Percentiles rank a stretch among this genome's conserved stretches.
Evolutionary conservation across 2,888 invertebrate species (phyloP).

Genomic region (Luperina testacea): DNA sequence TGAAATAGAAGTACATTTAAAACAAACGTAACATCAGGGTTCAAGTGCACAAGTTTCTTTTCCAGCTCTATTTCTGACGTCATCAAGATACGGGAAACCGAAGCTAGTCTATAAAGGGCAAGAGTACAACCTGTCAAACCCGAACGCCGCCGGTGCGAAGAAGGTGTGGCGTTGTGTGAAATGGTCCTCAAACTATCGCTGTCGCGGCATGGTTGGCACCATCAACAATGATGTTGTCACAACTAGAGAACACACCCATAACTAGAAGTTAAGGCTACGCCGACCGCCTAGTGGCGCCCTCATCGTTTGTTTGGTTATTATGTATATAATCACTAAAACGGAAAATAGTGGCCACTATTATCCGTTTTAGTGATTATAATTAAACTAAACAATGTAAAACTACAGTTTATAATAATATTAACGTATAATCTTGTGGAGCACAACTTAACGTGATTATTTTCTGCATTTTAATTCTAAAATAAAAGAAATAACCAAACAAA

Average conservation of each 20-base stretch:
- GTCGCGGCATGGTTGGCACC: conserved; percentile 63
- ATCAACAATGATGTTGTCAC: conserved; percentile 59
- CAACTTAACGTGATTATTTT: too few relatives aligned
- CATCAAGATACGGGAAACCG: conserved; percentile 55
- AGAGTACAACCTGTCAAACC: conserved; percentile 46
- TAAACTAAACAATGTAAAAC: too few relatives aligned
- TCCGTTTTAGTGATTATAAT: too few relatives aligned
- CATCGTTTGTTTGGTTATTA: too few relatives aligned
- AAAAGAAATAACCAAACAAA: too few relatives aligned
- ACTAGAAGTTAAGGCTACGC: neutral
- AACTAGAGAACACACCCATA: conserved; percentile 47
- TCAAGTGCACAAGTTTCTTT: conserved; percentile 5
- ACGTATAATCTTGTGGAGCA: too few relatives aligned
- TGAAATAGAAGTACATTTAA: neutral
- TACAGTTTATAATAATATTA: too few relatives aligned
- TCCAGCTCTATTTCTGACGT: conserved; percentile 40
- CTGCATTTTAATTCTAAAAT: too few relatives aligned
- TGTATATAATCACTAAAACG: too few relatives aligned
- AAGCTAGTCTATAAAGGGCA: conserved; percentile 48
- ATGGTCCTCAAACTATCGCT: conserved; percentile 51
- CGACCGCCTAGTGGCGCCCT: too few relatives aligned
- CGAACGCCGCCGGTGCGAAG: neutral
- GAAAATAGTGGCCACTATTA: too few relatives aligned
- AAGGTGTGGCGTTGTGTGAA: conserved; percentile 58
- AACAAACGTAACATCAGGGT: neutral